Evolutionary conservation across 2,113 vertebrate species (phyloP), one percentile per base, ranked within the genome.

Genomic region (Felis catus): DNA sequence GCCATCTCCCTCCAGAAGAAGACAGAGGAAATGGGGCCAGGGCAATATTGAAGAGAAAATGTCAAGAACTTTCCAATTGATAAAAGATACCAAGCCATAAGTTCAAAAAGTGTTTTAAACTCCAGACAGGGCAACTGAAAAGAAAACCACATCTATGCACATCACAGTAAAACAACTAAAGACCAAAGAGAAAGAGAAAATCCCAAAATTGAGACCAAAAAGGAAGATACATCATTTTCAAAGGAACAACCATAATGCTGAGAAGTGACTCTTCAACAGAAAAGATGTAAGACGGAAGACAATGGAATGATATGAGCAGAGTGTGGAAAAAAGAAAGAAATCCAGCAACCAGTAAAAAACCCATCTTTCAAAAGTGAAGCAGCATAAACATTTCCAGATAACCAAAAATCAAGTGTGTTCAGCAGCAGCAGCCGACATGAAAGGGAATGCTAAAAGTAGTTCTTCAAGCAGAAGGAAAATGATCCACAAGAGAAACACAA

Each of bases 301-400:
- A 85, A 36, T 36, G 6, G 48, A 84, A 83, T 53, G 63, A 27
- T 13, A n/a, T 36, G 25, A 94, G 45, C n/a, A 89, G 53, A 4
- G 10, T 94, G 7, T 82, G 45, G 29, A 58, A 55, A 78, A 48
- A 41, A 12, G 14, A 65, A 65, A 65, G 81, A 74, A 76, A 65
- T 53, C 61, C 71, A 18, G 1, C 39, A 91, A 63, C 36, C 29
- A 27, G 12, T 68, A 33, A 70, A 74, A 81, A 86, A 61, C 8
- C 8, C 53, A 58, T 63, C 51, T 96, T 97, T 89, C 63, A 93
- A 58, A 87, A 66, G 27, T 92, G 55, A 84, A 96, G 23, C 41
- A 93, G 14, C 5, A 39, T 27, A 93, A 76, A 81, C 0, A 39
- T 71, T 45, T 36, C 58, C 65, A 68, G 23, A 51, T 8, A 36